A percentile compares a stretch with the other conserved stretches of the same genome.
phyloP scores from a whole-genome alignment of 2,888 invertebrate species.

The Lucinisca nassula region DNA sequence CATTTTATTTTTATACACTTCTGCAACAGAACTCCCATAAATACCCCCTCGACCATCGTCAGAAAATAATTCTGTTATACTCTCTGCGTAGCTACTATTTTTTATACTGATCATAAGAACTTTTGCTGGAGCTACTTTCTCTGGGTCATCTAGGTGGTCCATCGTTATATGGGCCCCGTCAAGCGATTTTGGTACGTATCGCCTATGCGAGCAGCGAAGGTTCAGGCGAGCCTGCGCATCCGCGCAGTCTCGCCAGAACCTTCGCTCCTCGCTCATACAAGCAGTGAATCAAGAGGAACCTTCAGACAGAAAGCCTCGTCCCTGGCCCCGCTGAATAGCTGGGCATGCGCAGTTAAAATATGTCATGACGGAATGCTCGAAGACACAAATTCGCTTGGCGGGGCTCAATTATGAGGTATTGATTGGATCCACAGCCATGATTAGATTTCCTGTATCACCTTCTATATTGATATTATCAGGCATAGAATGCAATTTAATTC shows the following conservation, averaged over 20 bases:
- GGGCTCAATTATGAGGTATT: no score
- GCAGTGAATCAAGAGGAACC: no score
- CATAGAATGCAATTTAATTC: constrained; percentile 31
- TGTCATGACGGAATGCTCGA: no score
- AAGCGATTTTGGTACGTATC: no score
- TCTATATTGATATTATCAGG: constrained; percentile 54
- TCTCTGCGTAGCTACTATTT: constrained; percentile 60
- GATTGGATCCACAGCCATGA: constrained; percentile 44
- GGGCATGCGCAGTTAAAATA: no score
- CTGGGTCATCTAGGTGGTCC: constrained; percentile 20
- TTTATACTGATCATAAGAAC: constrained; percentile 64
- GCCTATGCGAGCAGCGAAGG: no score
- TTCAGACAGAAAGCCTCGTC: no score
- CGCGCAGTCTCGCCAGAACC: no score
- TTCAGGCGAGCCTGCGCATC: no score
- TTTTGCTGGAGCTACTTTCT: constrained; percentile 33
- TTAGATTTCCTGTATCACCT: constrained; percentile 50
- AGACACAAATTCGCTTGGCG: no score
- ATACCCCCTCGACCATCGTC: constrained; percentile 73
- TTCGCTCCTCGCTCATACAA: no score
- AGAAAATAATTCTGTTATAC: constrained; percentile 71
- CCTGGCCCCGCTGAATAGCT: no score
- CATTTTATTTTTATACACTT: constrained; percentile 73
- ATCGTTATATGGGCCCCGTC: constrained; percentile 21
- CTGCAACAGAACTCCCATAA: constrained; percentile 71